These are phyloP conservation scores for Tetraodon nigroviridis DNA, from an alignment of 2,113 vertebrate genomes.

Conservation along the genomic window DNA sequence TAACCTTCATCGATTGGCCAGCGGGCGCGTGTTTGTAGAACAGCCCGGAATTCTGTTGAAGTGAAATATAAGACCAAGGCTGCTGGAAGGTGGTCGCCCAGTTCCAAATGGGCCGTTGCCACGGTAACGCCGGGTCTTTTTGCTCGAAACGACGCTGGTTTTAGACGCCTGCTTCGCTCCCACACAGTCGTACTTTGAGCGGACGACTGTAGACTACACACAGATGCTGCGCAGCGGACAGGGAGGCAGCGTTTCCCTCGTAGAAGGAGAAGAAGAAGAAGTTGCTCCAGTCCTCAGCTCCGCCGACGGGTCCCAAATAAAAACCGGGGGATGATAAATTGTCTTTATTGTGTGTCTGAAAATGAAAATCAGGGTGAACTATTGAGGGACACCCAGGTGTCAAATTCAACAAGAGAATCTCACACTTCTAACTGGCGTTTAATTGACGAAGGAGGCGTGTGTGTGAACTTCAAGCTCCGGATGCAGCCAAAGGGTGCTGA, in stretches of 20 bases:
- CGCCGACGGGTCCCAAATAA: too few species aligned
- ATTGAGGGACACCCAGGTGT: conserved; percentile 44
- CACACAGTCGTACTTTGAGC: conserved; percentile 7
- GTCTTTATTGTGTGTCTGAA: neutral
- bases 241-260: neutral
- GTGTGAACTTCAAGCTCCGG: neutral
- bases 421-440: conserved; percentile 26
- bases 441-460: conserved; percentile 25
- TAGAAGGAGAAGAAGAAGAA: too few species aligned
- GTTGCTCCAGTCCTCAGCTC: neutral
- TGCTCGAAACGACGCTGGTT: too few species aligned
- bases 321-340: too few species aligned
- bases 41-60: neutral
- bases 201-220: conserved; percentile 48
- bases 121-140: too few species aligned
- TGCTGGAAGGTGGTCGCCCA: conserved; percentile 9
- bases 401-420: conserved; percentile 36
- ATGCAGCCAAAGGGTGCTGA: too few species aligned
- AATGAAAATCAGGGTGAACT: conserved; percentile 5
- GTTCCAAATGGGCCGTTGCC: neutral
- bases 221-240: conserved; percentile 23
- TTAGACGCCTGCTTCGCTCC: too few species aligned
- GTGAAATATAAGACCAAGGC: conserved; percentile 2
- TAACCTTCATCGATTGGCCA: conserved; percentile 3
- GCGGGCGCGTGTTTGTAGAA: neutral